Evolutionary conservation across 92 coral and sea anemone species (phyloP), one percentile per base, ranked within the genome.

Genomic region (Pocillopora meandrina): DNA sequence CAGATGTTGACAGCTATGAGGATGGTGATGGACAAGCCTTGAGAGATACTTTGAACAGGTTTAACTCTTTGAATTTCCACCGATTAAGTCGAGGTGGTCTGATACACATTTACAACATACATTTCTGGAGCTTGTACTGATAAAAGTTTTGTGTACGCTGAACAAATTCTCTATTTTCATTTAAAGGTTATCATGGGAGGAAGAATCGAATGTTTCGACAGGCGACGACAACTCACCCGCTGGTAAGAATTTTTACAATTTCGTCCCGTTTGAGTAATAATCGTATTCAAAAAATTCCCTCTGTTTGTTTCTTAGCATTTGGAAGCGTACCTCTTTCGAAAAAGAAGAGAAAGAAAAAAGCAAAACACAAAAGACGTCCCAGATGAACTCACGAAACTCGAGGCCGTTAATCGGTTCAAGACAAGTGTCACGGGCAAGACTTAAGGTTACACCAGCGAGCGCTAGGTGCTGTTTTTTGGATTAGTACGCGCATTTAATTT

Each of bases 21-120:
- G 99, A 95, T 81, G 99, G 99, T n/a, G 99, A 97, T 86, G 99
- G 97, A 3, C 95, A 96, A 78, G 92, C 94, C 35, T 82, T 95
- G 47, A 91, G 98, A n/a, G 98, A 96, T 67, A 96, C 95, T 2
- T 85, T 97, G 9, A 97, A 96, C 99, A 97, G 99, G 98, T 97
- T 75, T n/a, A 33, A 70, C 47, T 58, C 71, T 19, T 26, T 65
- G 15, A 35, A 61, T 35, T 18, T 16, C 19, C 19, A 80, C 14
- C 55, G 13, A 62, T 16, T 26, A 9, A 59, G 71, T 57, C 8
- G 57, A 17, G 31, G 2, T n/a, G 67, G 10, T 15, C 12, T 18
- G 9, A 33, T 56, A 19, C 11, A 55, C 12, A 56, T 20, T 75
- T 11, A 10, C 19, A 0, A 42, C 52, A 42, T 3, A 42, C 8